Evolutionary conservation across 2,888 invertebrate genomes (phyloP).

Genomic region (Xanthia icteritia): DNA sequence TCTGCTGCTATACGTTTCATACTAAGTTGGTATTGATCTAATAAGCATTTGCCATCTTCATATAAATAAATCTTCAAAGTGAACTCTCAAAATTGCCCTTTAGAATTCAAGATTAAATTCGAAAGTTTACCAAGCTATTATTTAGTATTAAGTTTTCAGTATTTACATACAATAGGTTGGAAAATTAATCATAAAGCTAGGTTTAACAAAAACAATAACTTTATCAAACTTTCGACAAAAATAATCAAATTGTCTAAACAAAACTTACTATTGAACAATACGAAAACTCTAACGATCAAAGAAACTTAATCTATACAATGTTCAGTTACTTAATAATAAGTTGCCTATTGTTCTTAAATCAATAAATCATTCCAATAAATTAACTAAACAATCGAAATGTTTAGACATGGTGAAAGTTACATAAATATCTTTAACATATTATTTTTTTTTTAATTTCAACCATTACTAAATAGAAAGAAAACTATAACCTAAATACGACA

Average conservation of each 20-base stretch:
- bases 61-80: background rate
- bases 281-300: slow-evolving; percentile 17
- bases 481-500: too few species aligned
- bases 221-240: slow-evolving; percentile 24
- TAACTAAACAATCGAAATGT: background rate
- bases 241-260: slow-evolving; percentile 18
- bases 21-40: background rate
- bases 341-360: background rate
- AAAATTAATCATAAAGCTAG: slow-evolving; percentile 24
- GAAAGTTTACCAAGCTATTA: slow-evolving; percentile 2
- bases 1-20: background rate
- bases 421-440: too few species aligned
- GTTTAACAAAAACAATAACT: slow-evolving; percentile 34
- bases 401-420: background rate
- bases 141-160: background rate
- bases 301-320: slow-evolving; percentile 1
- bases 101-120: background rate
- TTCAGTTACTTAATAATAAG: background rate
- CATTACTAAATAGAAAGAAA: too few species aligned
- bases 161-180: background rate
- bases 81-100: background rate
- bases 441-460: too few species aligned
- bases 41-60: background rate
- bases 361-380: background rate
- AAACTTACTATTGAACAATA: slow-evolving; percentile 20